A percentile compares a stretch with the other conserved stretches of the same genome.
These are phyloP conservation scores for Epizoanthus fatuus DNA, from an alignment of 92 coral and sea anemone species.

Conservation along the genomic window DNA sequence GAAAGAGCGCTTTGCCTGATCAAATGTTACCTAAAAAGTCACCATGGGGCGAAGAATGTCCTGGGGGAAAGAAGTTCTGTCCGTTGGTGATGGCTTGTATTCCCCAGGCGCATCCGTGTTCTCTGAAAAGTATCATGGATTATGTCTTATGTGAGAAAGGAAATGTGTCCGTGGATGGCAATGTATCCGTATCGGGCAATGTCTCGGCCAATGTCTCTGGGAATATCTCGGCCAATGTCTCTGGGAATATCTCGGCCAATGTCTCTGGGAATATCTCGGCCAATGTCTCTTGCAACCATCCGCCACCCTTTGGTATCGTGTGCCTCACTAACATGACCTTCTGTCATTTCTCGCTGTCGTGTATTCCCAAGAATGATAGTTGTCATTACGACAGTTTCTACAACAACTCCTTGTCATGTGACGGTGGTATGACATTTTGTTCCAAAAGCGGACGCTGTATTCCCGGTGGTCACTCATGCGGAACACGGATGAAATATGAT, in stretches of 20 bases:
- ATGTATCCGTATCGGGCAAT: not conserved
- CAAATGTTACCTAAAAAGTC: not conserved
- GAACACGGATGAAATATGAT: slow-evolving; percentile 18
- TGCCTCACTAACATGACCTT: slow-evolving; percentile 26
- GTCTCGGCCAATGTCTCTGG: no score
- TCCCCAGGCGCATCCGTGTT: not conserved
- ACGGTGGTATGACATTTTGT: slow-evolving; percentile 3
- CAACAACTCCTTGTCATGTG: slow-evolving; percentile 24
- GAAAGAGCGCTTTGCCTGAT: not conserved
- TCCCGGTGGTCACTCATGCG: not conserved
- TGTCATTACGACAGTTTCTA: slow-evolving; percentile 5
- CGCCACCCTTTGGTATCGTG: slow-evolving; percentile 12
- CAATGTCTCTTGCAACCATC: not conserved
- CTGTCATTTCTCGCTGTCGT: slow-evolving; percentile 17
- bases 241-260: no score
- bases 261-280: no score
- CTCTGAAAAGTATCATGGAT: not conserved
- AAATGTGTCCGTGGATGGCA: slow-evolving; percentile 9
- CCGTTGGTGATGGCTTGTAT: slow-evolving; percentile 43
- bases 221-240: not conserved
- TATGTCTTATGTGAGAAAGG: slow-evolving; percentile 21
- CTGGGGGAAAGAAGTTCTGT: slow-evolving; percentile 17
- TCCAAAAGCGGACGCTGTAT: slow-evolving; percentile 25
- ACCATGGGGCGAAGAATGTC: slow-evolving; percentile 26
- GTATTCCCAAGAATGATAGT: slow-evolving; percentile 12